Base-by-base conservation (phyloP, 2,113 vertebrate species). In the Antechinus stuartii region DNA sequence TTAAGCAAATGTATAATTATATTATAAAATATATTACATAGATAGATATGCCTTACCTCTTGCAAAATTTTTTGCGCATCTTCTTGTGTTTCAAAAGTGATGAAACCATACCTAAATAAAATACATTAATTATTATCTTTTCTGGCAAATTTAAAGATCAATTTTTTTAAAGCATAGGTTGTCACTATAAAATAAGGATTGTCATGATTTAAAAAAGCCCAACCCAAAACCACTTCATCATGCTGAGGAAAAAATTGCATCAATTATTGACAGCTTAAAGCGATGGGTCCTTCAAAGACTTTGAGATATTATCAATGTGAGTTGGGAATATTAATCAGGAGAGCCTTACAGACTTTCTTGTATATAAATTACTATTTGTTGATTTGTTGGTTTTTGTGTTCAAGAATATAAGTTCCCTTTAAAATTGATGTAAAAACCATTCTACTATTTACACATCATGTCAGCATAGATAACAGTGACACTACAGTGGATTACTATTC, bases 31-130 rank as follows among this genome's bases (percentile, higher is more conserved):
- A n/a, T 84, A 42, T 23, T 76, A 42, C n/a, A 22, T 76, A 35
- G 27, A 96, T 3, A 30, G 94, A 93, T 96, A 97, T n/a, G 52
- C 50, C 98, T 99, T 98, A 99, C 99, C 97, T 99, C 98, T 96
- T 98, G 98, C 91, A 99, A 98, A 97, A 99, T 98, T 98, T 99
- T 99, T 98, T 99, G 98, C 23, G 99, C 99, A 96, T 99, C 99
- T 98, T 99, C 99, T 94, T 99, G 97, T 53, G 98, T 98, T 98
- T 99, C 99, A 98, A 99, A 99, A 50, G 99, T 99, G 96, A 99
- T 96, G 95, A 99, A 99, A 90, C 99, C 99, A 97, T 99, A 99
- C 96, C 99, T 99, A 98, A 97, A 96, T 26, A 98, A 98, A 97
- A 97, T 47, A 11, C 30, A 97, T 95, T 61, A 97, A 95, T 97